Base-by-base conservation (phyloP, 2,113 vertebrate genomes). In the Arizona elegans region DNA sequence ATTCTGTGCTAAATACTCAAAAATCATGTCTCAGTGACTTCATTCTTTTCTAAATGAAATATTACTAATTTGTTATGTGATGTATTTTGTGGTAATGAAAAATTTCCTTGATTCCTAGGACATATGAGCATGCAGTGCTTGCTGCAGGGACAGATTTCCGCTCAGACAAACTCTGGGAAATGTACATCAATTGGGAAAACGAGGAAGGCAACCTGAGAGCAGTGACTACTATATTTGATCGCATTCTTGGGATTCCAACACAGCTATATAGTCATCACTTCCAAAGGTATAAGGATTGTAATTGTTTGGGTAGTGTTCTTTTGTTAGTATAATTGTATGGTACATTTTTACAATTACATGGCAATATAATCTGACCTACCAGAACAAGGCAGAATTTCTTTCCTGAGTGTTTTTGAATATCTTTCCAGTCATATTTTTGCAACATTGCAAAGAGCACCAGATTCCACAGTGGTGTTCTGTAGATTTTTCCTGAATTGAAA, bases 101-200 rank as follows among this genome's bases (percentile, higher is more conserved):
- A 23, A 23, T 8, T 81, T 23, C 62, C 8, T 23, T 81, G 5
- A 24, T 89, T 24, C 97, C 96, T 96, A 99, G 99, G 95, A 98
- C 98, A 38, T 99, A 99, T 91, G 99, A 99, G 86, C 99, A 99
- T 0, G 98, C 99, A 10, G 99, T 99, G 65, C 97, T 99, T 92
- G 99, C 99, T 89, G 99, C 99, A 86, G 99, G 99, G 92, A 99
- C 99, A 94, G 99, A 99, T 96, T 99, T 99, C 96, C 98, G 99
- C 94, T 99, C 99, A 4, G 99, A 99, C 96, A 99, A 98, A 91
- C 98, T 99, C 3, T 99, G 99, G 99, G 99, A 99, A 96, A 98
- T 99, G 95, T 99, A 98, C 94, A 97, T 99, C 96, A 98, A 96
- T 96, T 99, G 99, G 99, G 99, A 99, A 96, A 98, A 98, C 0